Base-by-base conservation (phyloP, 2,888 invertebrate species). In the Agrotis clavis region DNA sequence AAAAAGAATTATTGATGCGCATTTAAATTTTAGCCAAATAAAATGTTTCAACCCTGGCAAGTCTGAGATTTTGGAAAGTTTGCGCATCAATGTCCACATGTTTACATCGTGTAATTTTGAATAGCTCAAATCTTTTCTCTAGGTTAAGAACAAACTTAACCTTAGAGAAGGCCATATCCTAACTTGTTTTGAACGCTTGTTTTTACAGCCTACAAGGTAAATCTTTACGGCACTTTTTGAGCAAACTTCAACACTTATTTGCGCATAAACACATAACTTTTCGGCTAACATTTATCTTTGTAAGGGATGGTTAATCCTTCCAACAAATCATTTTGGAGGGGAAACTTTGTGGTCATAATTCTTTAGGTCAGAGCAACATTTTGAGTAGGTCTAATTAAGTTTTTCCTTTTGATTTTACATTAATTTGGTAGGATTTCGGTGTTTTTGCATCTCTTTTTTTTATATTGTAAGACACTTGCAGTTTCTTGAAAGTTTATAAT, bases 281-380 rank as follows among this genome's bases (percentile, higher is more conserved):
- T 67, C 48, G 59, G 78, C 79, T 80, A 79, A 82, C 87, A 86
- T 88, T 88, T 85, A 85, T 87, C 87, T 83, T 83, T 62, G 72
- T 71, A 81, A 82, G 73, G 72, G 67, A 80, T 83, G 82, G 74
- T 84, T 83, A 76, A 72, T 75, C 63, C 75, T 77, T 67, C 25
- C 67, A 68, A 83, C 86, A 85, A 87, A 87, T 84, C 83, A 82
- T 81, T 80, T 77, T 70, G 56, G 66, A 62, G 51, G 66, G 65
- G 73, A 81, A 87, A 83, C 67, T 85, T 87, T 76, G 41, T 30
- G 57, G 45, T 47, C 30, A 68, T 78, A 48, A 41, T 50, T 79
- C 51, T 70, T 67, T 3, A 25, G 35, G 53, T 59, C 18, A 45
- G 19, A 51, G 30, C 14, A 64, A 71, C 18, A 62, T 64, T 63